Conservation (phyloP, 2,888 invertebrate genomes). For the Cephus sareptanus region DNA sequence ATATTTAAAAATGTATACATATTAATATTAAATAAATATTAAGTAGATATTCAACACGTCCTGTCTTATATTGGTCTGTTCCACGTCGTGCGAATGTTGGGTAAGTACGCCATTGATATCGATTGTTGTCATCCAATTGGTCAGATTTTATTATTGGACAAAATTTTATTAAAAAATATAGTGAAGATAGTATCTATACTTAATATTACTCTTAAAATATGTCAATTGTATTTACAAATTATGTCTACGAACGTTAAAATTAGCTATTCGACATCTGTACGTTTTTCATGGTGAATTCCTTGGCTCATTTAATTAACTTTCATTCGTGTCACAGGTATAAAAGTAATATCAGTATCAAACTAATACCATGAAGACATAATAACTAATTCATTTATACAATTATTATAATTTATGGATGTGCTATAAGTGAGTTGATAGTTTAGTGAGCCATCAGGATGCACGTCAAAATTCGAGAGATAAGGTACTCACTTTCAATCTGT, state of each 20-base stretch:
- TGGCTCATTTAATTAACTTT: neutral
- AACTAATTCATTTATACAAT: neutral
- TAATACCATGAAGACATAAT: neutral
- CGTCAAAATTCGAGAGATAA: neutral
- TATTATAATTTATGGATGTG: neutral
- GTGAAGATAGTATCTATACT: neutral
- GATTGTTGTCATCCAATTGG: neutral
- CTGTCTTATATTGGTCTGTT: neutral
- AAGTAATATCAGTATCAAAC: slow-evolving; percentile 4
- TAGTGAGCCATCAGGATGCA: neutral
- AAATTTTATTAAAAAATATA: neutral
- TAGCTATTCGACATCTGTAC: neutral
- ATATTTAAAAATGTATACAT: slow-evolving; percentile 6
- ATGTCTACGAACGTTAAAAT: neutral
- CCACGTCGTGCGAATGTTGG: neutral
- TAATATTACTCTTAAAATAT: neutral
- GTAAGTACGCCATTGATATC: neutral
- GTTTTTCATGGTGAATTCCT: neutral
- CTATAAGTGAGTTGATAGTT: neutral
- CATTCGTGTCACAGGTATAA: slow-evolving; percentile 29
- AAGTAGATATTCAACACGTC: neutral
- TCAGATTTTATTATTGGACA: neutral
- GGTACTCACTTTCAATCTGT: neutral
- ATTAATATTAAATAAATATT: slow-evolving; percentile 1
- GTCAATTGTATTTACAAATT: neutral